These are phyloP conservation scores for human DNA, from an alignment of 2,113 vertebrate genomes.

Conservation along the genomic window GRCh38 chrX:148461501-148462000, in stretches of 20 bases:
- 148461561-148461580: background rate
- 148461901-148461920: background rate
- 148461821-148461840: background rate
- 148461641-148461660: background rate
- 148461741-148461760: background rate
- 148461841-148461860: background rate
- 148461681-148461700: background rate
- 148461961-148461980: background rate
- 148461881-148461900: background rate
- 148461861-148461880: background rate
- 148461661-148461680: background rate
- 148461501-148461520: background rate
- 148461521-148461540: background rate
- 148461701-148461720: background rate
- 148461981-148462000: background rate
- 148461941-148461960: background rate
- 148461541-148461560: background rate
- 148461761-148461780: background rate
- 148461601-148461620: background rate
- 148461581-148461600: slow-evolving; percentile 1
- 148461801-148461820: background rate
- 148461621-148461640: background rate
- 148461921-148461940: background rate
- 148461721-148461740: background rate
- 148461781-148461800: background rate